Base-by-base conservation (phyloP, 2,888 invertebrate genomes). In the Agrochola litura region DNA sequence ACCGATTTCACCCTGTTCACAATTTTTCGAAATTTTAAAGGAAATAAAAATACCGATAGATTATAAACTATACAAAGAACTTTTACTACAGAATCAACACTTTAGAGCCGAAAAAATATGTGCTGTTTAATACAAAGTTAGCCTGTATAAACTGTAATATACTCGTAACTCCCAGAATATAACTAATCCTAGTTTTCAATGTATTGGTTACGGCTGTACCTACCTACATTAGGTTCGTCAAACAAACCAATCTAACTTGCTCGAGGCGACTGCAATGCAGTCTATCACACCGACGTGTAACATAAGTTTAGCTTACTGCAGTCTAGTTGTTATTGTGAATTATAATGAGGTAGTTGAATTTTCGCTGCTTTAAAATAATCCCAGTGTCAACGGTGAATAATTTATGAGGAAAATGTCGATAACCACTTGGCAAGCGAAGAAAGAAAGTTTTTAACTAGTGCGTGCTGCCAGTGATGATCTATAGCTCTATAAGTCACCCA, bases 161-260 rank as follows among this genome's bases (percentile, higher is more conserved):
- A n/a, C n/a, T n/a, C n/a, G n/a, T n/a, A 52, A 52, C 52, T 19
- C 19, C 52, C 54, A 67, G 49, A 76, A 82, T 83, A 60, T 37
- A 76, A 84, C 74, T 79, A 43, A 86, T 81, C 73, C 86, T 75
- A 83, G 70, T 85, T 81, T 69, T 43, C 58, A 75, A 65, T 77
- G 76, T 77, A 82, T 78, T 73, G 72, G 46, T 56, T 49, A 60
- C 54, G 52, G 70, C 2, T 25, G 16, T 41, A 22, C 19, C 60
- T 19, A 30, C 37, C 19, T 37, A 60, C 9, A 16, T 63, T 63
- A 30, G 61, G 77, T 70, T 72, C 58, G 74, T 77, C 87, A 84
- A 86, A 88, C 88, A 83, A 89, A 88, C 89, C 87, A 90, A 91
- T 90, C 87, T 90, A 92, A 91, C 89, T 91, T 91, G 83, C 86